Evolutionary conservation across 2,113 vertebrate genomes (phyloP), one percentile per base, ranked within the genome.

Genomic region (Bubo bubo): DNA sequence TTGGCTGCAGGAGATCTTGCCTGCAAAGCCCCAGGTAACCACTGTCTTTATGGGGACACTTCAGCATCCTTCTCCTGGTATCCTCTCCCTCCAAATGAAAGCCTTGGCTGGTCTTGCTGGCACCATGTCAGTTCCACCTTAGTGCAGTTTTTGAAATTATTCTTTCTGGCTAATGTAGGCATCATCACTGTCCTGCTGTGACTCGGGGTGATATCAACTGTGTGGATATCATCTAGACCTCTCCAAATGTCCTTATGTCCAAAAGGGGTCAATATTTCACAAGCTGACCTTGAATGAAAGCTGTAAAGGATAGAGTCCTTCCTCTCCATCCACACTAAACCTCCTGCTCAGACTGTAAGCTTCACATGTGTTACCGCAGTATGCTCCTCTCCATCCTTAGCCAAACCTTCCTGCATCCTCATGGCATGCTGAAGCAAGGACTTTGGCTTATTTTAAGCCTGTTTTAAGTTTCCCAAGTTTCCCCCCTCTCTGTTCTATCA

Each of bases 1-100:
- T 26, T 52, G 34, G 43, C 37, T 75, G 32, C 37, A 32, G 81
- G 56, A 53, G 75, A 17, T 14, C 20, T 72, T 88, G 32, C 41
- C 34, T 79, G 43, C 23, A 34, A 15, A 90, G 37, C 20, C 39
- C 13, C n/a, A 9, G 50, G 56, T 53, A 58, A 23, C 17, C n/a
- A 5, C 5, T 45, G 41, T 47, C 37, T 55, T 56, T 32, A 8
- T 21, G 22, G 1, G 2, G 2, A 10, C 20, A 4, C 8, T n/a
- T 60, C 9, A 50, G 28, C 30, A 66, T 45, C 35, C 37, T 60
- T 17, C 19, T 88, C 18, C 27, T 66, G 24, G 28, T 24, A 70
- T 17, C 2, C 5, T 45, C 11, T 74, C 30, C 27, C 41, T 81
- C 26, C n/a, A 23, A 60, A 76, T 19, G 10, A 64, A 77, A 60